Evolutionary conservation across 92 coral and sea anemone genomes (phyloP), one percentile per base, ranked within the genome.

Genomic region (Virgularia gustaviana): DNA sequence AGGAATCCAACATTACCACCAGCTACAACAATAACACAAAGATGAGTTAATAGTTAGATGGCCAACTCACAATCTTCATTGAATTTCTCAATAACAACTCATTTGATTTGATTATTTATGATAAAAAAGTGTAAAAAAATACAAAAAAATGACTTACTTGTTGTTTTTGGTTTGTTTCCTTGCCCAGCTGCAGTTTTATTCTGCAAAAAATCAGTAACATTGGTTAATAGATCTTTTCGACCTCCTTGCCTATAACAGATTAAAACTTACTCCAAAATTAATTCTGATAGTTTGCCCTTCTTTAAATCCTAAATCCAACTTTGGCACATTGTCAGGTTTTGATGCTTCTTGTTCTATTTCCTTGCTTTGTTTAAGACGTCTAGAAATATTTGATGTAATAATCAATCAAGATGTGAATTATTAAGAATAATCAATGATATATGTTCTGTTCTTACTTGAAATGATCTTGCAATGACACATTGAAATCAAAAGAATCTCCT

Each of bases 401-500:
- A 34, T 9, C 8, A 6, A 58, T 19, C 13, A 66, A 7, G 2
- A 38, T 19, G 36, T 33, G 9, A 15, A 36, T 36, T 0, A 65
- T n/a, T 15, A 47, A 10, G n/a, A 9, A 27, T 15, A 1, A 3
- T 20, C 12, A 55, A 29, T 9, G 39, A 41, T 22, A 49, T 2
- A 2, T 36, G 49, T 3, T 15, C 20, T 16, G 16, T 32, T 70
- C 96, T 49, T 79, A 91, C 97, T 94, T 94, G 85, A 94, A 94
- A 54, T 94, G 99, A 78, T 94, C 99, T 81, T 94, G 99, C 63
- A 94, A 61, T 28, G 99, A 83, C 1, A 94, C 99, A 66, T 94
- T 94, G 76, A 94, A 94, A 70, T 94, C 99, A 85, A 94, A 94
- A 49, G 96, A 85, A 71, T 94, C 99, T 8, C 99, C 99, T 76